Evolutionary conservation across 1,140 invertebrate genomes (phyloP), one percentile per base, ranked within the genome.

Genomic region (Megathymus violae): DNA sequence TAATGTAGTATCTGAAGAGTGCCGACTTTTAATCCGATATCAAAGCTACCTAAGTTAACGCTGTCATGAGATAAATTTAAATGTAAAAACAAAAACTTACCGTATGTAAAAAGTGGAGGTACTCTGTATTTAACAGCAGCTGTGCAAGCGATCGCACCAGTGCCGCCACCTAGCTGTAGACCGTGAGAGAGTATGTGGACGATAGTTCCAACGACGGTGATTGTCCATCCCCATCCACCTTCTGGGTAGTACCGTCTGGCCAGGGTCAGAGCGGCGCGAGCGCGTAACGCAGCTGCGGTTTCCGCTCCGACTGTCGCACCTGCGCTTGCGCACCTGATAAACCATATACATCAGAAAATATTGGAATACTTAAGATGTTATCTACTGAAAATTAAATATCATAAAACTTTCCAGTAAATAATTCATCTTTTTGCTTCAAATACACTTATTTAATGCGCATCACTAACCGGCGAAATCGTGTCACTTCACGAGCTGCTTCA

Each of bases 151-250:
- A 90, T 86, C 4, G 85, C 80, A 0, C 88, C 88, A 0, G 83
- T 67, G 6, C 88, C 86, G 3, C 88, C 88, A 4, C 88, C 93
- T 25, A 95, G 84, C 76, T 95, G 94, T 16, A 95, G 69, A 10
- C 94, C 94, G 40, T 94, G 93, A 56, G 93, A 93, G 22, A 95
- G 80, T 13, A 94, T 84, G 67, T 95, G 93, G 13, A 95, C 94
- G 11, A 95, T 77, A 17, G 94, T 92, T 36, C 94, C 93, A 41
- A 95, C 95, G 3, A 93, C 92, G 0, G 95, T 92, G 27, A 96
- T 93, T 13, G 96, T 93, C 95, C 95, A 97, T 0, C 96, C 96
- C 95, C 96, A 97, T 6, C 95, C 95, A 16, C 95, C 95, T 74
- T 96, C 95, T 0, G 95, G 95, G 79, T 96, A 96, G 84, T 95